These are phyloP conservation scores for Prionailurus viverrinus DNA, from an alignment of 2,113 vertebrate genomes.

Conservation along the genomic window DNA sequence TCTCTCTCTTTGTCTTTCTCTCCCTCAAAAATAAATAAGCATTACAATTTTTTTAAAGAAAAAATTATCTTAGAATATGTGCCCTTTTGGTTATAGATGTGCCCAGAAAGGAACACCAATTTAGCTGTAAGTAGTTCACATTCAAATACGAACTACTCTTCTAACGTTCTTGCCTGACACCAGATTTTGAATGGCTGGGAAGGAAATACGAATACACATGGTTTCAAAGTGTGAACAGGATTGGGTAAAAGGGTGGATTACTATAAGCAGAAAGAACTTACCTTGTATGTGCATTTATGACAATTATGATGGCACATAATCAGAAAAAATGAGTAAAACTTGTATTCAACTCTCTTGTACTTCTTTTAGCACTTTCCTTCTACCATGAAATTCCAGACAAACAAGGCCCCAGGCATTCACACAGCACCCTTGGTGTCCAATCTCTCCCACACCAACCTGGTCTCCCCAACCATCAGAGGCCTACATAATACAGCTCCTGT, in stretches of 20 bases:
- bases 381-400: neutral
- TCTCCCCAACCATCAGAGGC: neutral
- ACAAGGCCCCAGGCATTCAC: accelerated
- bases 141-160: neutral
- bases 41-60: too few species aligned
- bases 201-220: neutral
- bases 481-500: accelerated
- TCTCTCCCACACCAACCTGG: neutral
- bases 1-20: too few species aligned
- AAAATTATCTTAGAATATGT: neutral
- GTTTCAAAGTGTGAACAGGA: neutral
- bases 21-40: too few species aligned
- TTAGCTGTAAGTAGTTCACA: neutral
- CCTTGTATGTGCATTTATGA: neutral
- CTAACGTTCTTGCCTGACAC: neutral
- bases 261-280: neutral
- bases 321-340: neutral
- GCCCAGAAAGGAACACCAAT: neutral
- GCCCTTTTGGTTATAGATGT: neutral
- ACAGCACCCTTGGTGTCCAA: accelerated
- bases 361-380: neutral
- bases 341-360: neutral
- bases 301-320: neutral
- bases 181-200: neutral
- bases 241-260: neutral